phyloP scores from a whole-genome alignment of 2,113 vertebrate genomes.

The Tenebrosternarchus preto region DNA sequence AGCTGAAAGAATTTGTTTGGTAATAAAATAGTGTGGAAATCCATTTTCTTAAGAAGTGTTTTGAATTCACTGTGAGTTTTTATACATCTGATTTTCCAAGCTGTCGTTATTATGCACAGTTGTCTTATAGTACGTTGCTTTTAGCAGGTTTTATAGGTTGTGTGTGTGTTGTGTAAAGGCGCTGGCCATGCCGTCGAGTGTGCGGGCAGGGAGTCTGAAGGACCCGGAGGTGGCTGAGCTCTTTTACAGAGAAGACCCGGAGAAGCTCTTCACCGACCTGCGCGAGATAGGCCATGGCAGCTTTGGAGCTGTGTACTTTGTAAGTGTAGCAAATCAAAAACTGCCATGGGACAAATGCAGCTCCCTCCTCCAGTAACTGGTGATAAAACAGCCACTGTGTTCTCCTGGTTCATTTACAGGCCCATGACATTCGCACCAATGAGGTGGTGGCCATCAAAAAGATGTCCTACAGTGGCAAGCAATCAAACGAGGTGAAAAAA shows the following conservation, averaged over 20 bases:
- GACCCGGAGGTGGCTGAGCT: slow-evolving; percentile 93
- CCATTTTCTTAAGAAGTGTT: background rate
- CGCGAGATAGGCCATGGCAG: slow-evolving; percentile 93
- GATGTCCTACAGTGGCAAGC: slow-evolving; percentile 92
- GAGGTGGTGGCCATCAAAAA: slow-evolving; percentile 96
- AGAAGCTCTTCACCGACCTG: slow-evolving; percentile 90
- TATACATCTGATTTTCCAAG: background rate
- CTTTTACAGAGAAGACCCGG: slow-evolving; percentile 90
- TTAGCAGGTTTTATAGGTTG: background rate
- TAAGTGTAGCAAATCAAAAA: slow-evolving; percentile 60
- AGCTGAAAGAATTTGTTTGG: background rate
- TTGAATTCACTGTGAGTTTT: background rate
- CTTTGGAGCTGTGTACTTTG: slow-evolving; percentile 92
- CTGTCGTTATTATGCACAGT: background rate
- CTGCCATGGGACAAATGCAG: background rate
- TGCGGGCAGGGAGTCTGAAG: slow-evolving; percentile 90
- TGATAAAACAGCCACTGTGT: background rate
- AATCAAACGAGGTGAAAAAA: slow-evolving; percentile 86
- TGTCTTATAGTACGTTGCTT: slow-evolving; percentile 3
- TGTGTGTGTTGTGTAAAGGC: slow-evolving; percentile 63
- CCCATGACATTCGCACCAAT: slow-evolving; percentile 88
- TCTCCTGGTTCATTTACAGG: slow-evolving; percentile 65
- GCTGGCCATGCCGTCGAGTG: slow-evolving; percentile 89
- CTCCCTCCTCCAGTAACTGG: background rate
- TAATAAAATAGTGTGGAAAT: background rate